These are phyloP conservation scores for Drosophila greeni DNA, from an alignment of 2,888 invertebrate species.

Conservation along the genomic window DNA sequence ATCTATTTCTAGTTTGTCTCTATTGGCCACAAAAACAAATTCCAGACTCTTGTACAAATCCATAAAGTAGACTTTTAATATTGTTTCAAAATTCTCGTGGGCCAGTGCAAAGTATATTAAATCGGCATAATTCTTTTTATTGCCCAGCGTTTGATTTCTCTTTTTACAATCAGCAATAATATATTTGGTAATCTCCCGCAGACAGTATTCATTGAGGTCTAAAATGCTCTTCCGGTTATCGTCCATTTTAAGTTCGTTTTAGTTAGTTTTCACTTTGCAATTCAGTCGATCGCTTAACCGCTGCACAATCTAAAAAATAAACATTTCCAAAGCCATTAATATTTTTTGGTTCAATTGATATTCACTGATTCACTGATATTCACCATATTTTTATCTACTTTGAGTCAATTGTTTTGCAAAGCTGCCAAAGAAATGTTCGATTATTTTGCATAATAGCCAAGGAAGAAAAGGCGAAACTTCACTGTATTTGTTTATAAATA, in stretches of 20 bases:
- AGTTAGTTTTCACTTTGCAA: neutral
- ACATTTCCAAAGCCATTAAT: too few relatives aligned
- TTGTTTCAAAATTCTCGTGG: neutral
- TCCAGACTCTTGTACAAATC: neutral
- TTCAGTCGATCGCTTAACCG: too few relatives aligned
- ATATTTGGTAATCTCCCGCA: neutral
- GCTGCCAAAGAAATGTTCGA: too few relatives aligned
- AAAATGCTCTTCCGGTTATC: neutral
- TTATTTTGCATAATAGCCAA: too few relatives aligned
- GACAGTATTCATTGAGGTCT: neutral
- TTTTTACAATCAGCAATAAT: neutral
- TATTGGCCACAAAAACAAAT: neutral
- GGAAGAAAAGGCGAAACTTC: too few relatives aligned
- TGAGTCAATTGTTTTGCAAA: too few relatives aligned
- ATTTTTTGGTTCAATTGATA: too few relatives aligned
- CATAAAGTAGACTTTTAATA: neutral
- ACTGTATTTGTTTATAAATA: too few relatives aligned
- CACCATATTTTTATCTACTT: too few relatives aligned
- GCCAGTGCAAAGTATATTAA: neutral
- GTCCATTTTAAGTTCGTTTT: neutral
- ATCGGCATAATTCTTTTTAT: neutral
- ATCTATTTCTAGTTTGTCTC: fast-evolving
- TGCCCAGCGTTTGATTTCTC: too few relatives aligned
- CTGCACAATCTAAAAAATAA: too few relatives aligned
- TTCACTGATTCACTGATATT: too few relatives aligned